These are phyloP conservation scores for Melitaea cinxia DNA, from an alignment of 1,140 invertebrate species.

Conservation along the genomic window DNA sequence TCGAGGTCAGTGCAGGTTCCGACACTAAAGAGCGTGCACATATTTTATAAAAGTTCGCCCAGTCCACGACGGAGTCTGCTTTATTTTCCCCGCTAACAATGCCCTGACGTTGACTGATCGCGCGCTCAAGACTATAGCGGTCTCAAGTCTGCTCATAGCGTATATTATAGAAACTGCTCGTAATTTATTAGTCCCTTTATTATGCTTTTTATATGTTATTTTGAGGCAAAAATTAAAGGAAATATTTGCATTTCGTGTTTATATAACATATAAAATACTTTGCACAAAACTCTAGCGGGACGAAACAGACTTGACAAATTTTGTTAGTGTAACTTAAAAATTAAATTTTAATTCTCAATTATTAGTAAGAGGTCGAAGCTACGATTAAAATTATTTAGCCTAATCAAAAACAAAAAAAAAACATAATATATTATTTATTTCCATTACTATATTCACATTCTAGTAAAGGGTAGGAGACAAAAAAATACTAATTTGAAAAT, in stretches of 20 bases:
- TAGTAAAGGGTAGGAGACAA: too few species aligned
- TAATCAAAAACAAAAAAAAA: too few species aligned
- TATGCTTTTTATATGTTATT: constrained; percentile 21
- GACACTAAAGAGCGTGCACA: constrained; percentile 37
- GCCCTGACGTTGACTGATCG: constrained; percentile 63
- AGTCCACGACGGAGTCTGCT: constrained; percentile 45
- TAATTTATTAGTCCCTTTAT: constrained; percentile 30
- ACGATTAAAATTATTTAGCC: too few species aligned
- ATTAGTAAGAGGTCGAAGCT: too few species aligned
- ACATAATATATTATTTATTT: too few species aligned
- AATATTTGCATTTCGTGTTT: constrained; percentile 1
- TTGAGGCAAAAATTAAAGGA: constrained; percentile 9
- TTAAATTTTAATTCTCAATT: too few species aligned
- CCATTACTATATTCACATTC: too few species aligned
- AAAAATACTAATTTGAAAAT: too few species aligned
- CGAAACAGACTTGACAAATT: not conserved
- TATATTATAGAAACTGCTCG: constrained; percentile 30
- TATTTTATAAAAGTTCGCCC: constrained; percentile 62
- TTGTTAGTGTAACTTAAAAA: too few species aligned
- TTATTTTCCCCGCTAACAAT: constrained; percentile 66
- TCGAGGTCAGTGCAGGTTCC: constrained; percentile 19
- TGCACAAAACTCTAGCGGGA: not conserved
- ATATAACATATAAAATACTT: not conserved
- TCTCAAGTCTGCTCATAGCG: constrained; percentile 36
- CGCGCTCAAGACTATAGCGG: constrained; percentile 42